Evolutionary conservation across 2,888 invertebrate species (phyloP), one percentile per base, ranked within the genome.

Genomic region (Trichopoda pennipes): DNA sequence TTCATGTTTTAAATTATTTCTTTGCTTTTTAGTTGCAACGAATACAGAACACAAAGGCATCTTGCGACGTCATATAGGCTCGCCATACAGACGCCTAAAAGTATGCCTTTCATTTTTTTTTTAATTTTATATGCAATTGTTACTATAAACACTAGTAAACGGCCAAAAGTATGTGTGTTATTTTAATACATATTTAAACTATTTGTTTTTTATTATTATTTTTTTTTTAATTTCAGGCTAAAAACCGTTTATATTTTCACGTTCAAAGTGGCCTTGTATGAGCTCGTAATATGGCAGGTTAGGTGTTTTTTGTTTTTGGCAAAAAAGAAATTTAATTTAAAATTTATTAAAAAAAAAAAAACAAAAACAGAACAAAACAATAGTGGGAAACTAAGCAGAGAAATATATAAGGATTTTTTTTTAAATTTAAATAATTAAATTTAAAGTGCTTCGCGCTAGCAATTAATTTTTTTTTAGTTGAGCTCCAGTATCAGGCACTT

Each of bases 1-100:
- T 66, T 58, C 38, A 14, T 77, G 51, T 60, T 44, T 42, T 53
- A 35, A 17, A 17, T 49, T 42, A n/a, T 58, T 47, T 51, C 42
- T 49, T 80, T 66, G 14, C 58, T 68, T 66, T 72, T 55, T 28
- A 16, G 9, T 70, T 55, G 60, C 44, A 35, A 28, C 14, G n/a
- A 61, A 61, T 28, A 72, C 51, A 72, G n/a, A 61, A 61, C 42
- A 72, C 51, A 72, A 68, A 66, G 84, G 61, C 78, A 84, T 80
- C 72, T 75, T 38, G 74, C 76, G 83, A 80, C 85, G 85, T 85
- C 85, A 83, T 72, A 80, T 84, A 83, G 85, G 84, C 85, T 85
- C 85, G 85, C 83, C 85, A 85, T 14, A 21, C 44, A 72, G 85
- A 83, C 85, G 85, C 85, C 85, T 64, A 38, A 82, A 73, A 80